These are phyloP conservation scores for Nemurella pictetii DNA, from an alignment of 2,888 invertebrate genomes.

Conservation along the genomic window DNA sequence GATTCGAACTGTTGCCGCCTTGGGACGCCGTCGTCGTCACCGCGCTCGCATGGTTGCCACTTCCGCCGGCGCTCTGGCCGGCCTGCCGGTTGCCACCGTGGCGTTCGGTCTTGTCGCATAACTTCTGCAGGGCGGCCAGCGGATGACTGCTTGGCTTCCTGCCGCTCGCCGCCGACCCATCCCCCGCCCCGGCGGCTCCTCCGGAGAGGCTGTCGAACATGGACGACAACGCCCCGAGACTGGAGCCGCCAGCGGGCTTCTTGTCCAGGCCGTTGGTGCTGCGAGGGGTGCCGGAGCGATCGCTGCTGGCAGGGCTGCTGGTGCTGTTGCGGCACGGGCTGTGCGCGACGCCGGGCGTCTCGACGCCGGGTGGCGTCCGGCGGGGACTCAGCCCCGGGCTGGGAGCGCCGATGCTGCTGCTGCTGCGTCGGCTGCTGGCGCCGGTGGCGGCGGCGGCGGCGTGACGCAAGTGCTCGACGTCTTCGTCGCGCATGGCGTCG, in stretches of 20 bases:
- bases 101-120: slow-evolving; percentile 93
- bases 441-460: too few species aligned
- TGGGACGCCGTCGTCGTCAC: slow-evolving; percentile 46
- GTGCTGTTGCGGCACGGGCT: slow-evolving; percentile 67
- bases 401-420: slow-evolving; percentile 41
- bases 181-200: slow-evolving; percentile 49
- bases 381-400: slow-evolving; percentile 52
- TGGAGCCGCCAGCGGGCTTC: slow-evolving; percentile 55
- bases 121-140: slow-evolving; percentile 89
- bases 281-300: slow-evolving; percentile 76
- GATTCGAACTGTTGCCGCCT: slow-evolving; percentile 58
- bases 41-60: slow-evolving; percentile 47
- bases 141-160: slow-evolving; percentile 79
- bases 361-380: slow-evolving; percentile 54
- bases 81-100: slow-evolving; percentile 55
- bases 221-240: slow-evolving; percentile 81
- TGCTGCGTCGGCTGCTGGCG: slow-evolving; percentile 41
- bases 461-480: slow-evolving; percentile 42
- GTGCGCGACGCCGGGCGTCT: slow-evolving; percentile 48
- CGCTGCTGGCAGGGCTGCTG: slow-evolving; percentile 70
- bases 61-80: slow-evolving; percentile 46
- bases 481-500: slow-evolving; percentile 40
- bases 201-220: slow-evolving; percentile 88
- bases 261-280: slow-evolving; percentile 63
- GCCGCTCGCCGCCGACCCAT: slow-evolving; percentile 62